These are phyloP conservation scores for Oryctes rhinoceros DNA, from an alignment of 1,140 invertebrate species.

Conservation along the genomic window DNA sequence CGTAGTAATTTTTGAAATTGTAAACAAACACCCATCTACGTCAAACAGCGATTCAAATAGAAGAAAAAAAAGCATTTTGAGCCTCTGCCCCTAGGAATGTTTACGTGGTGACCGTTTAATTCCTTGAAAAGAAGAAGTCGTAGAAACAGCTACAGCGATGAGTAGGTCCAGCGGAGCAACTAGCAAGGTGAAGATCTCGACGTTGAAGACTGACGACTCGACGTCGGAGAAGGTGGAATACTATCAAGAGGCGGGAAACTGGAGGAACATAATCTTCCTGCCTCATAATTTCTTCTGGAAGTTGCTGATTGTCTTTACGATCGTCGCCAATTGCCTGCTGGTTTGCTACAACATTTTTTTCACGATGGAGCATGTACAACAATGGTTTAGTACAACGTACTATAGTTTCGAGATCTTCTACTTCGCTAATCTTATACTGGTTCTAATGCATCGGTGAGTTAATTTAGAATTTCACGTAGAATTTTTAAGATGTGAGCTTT, in stretches of 20 bases:
- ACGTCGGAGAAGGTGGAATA: slow-evolving; percentile 1
- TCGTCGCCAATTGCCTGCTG: slow-evolving; percentile 12
- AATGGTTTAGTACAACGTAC: slow-evolving; percentile 18
- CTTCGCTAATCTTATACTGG: slow-evolving; percentile 13
- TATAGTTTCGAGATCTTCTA: slow-evolving; percentile 31
- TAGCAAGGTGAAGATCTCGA: slow-evolving; percentile 28
- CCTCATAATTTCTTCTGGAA: slow-evolving; percentile 37
- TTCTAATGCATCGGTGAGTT: slow-evolving; percentile 23
- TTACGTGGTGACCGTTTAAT: too few species aligned
- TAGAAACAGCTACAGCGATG: neutral
- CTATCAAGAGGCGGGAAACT: slow-evolving; percentile 37
- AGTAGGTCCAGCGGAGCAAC: neutral
- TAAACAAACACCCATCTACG: neutral
- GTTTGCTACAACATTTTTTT: neutral
- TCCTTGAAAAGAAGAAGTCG: neutral
- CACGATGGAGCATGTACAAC: neutral
- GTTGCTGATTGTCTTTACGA: neutral
- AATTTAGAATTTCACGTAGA: neutral
- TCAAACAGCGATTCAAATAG: neutral
- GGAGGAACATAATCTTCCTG: slow-evolving; percentile 40
- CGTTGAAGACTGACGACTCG: slow-evolving; percentile 13
- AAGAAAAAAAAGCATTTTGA: neutral
- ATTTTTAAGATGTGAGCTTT: neutral
- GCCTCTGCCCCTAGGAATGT: neutral
- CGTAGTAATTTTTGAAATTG: neutral